phyloP scores from a whole-genome alignment of 2,888 invertebrate genomes.

The Epirrhoe alternata region DNA sequence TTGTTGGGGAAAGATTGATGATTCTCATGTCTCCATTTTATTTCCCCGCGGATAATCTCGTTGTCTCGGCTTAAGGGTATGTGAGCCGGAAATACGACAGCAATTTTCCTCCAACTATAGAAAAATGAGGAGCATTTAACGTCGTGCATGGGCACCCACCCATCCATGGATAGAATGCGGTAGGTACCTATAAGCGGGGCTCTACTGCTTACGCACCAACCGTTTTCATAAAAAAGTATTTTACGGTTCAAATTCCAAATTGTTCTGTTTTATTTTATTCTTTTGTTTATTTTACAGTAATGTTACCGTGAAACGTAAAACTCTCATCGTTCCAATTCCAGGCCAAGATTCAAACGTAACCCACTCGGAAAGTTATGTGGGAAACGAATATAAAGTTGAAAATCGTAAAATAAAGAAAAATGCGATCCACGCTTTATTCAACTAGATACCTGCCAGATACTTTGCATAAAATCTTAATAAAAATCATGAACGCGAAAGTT shows the following conservation, averaged over 20 bases:
- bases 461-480: too few relatives aligned
- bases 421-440: neutral
- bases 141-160: conserved; percentile 69
- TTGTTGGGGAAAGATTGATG: conserved; percentile 74
- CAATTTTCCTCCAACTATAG: conserved; percentile 82
- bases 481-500: too few relatives aligned
- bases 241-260: conserved; percentile 46
- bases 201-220: conserved; percentile 54
- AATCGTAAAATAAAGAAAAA: neutral
- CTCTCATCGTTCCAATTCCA: conserved; percentile 13
- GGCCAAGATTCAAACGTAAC: neutral
- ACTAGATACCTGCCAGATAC: too few relatives aligned
- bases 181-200: conserved; percentile 35
- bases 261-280: conserved; percentile 44
- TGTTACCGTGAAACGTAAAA: conserved; percentile 31
- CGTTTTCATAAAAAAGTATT: conserved; percentile 55
- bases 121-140: conserved; percentile 81
- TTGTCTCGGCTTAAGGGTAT: conserved; percentile 82
- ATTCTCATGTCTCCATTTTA: conserved; percentile 78
- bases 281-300: conserved; percentile 41
- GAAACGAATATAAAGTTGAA: neutral
- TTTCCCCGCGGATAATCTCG: conserved; percentile 82
- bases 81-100: conserved; percentile 82
- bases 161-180: conserved; percentile 57
- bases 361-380: neutral